Conservation (phyloP, 2,888 invertebrate genomes). For the Trisateles emortualis region DNA sequence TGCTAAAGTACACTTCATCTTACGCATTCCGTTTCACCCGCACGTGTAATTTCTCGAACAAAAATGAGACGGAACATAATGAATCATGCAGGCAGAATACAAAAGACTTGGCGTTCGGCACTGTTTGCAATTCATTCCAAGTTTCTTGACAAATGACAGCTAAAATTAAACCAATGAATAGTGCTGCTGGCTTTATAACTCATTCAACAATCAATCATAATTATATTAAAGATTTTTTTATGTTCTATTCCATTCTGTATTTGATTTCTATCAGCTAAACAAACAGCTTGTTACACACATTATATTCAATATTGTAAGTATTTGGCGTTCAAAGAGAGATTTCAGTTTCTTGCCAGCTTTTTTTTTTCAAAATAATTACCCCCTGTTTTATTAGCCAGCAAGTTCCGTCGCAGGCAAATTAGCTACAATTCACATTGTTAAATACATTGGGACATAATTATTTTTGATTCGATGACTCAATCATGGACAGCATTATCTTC, state of each 20-base stretch:
- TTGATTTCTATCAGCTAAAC: too few species aligned
- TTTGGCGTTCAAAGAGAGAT: too few species aligned
- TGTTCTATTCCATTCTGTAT: background rate
- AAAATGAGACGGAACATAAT: slow-evolving; percentile 54
- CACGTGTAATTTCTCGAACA: slow-evolving; percentile 51
- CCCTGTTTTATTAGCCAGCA: too few species aligned
- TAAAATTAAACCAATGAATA: slow-evolving; percentile 75
- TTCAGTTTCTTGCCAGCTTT: too few species aligned
- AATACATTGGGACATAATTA: too few species aligned
- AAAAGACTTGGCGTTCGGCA: slow-evolving; percentile 76
- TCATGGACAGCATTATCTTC: background rate
- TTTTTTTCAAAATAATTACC: too few species aligned
- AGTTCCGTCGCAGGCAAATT: too few species aligned
- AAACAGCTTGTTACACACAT: too few species aligned
- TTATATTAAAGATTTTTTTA: background rate
- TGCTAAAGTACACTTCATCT: background rate
- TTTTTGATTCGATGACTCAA: background rate
- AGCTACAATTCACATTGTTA: too few species aligned
- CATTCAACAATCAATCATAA: slow-evolving; percentile 12
- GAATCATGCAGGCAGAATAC: slow-evolving; percentile 67
- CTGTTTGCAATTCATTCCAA: slow-evolving; percentile 63
- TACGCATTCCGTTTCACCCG: slow-evolving; percentile 31
- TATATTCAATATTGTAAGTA: too few species aligned
- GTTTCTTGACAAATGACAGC: slow-evolving; percentile 73
- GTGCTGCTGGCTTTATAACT: background rate